phyloP scores from a whole-genome alignment of 2,797 vertebrate genomes.

The Dryobates pubescens region DNA sequence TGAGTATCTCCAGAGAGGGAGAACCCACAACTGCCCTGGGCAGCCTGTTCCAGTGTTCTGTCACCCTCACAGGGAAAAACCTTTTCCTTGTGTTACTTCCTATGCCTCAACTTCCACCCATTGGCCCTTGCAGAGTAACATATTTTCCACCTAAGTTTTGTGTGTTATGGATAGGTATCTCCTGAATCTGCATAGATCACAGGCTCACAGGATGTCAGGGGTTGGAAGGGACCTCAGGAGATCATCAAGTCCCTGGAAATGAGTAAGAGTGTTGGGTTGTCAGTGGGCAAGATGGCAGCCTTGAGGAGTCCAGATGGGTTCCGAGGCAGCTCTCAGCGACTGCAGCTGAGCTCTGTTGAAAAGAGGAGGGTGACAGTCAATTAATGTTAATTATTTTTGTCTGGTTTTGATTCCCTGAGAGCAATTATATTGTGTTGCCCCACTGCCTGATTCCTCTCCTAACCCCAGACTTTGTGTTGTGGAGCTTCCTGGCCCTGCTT shows the following conservation, averaged over 20 bases:
- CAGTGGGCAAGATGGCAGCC: neutral
- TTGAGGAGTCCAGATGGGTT: neutral
- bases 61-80: too few relatives aligned
- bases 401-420: neutral
- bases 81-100: too few relatives aligned
- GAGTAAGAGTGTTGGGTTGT: neutral
- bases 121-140: accelerated
- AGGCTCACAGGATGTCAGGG: too few relatives aligned
- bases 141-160: neutral
- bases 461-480: neutral
- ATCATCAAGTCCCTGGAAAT: neutral
- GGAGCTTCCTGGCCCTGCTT: neutral
- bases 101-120: too few relatives aligned
- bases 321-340: too few relatives aligned
- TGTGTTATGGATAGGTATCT: neutral
- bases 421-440: neutral
- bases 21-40: too few relatives aligned
- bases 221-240: too few relatives aligned
- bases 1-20: too few relatives aligned
- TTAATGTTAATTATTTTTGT: neutral
- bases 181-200: neutral
- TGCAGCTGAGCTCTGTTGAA: neutral
- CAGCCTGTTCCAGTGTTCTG: too few relatives aligned
- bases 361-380: neutral
- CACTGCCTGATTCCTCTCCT: neutral